These are phyloP conservation scores for Lamellibrachia satsuma DNA, from an alignment of 2,888 invertebrate genomes.

Conservation along the genomic window DNA sequence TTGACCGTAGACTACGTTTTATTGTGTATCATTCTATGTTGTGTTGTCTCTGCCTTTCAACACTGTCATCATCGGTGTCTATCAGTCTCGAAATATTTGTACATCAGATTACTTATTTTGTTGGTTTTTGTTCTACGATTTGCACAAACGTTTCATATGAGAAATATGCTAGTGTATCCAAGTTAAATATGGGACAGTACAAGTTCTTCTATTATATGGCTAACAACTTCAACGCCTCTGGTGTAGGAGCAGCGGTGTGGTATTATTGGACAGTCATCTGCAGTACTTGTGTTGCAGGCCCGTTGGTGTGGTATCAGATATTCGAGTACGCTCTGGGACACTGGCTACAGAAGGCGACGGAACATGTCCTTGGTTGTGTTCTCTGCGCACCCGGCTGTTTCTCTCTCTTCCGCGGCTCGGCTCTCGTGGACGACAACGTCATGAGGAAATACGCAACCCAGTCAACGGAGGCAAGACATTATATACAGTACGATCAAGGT, in stretches of 20 bases:
- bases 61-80: no score
- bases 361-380: conserved; percentile 99
- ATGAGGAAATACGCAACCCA: conserved; percentile 91
- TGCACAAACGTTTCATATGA: no score
- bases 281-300: conserved; percentile 70
- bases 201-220: no score
- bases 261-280: not conserved
- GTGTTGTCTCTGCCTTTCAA: no score
- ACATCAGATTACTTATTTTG: no score
- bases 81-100: no score
- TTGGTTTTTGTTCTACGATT: no score
- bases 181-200: not conserved
- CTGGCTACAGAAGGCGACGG: conserved; percentile 99
- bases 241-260: not conserved
- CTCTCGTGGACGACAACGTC: conserved; percentile 98
- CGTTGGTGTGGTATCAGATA: conserved; percentile 98
- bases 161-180: no score
- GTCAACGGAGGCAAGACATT: conserved; percentile 93
- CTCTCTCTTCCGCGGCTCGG: conserved; percentile 90
- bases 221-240: not conserved
- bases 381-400: conserved; percentile 98
- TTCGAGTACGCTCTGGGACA: conserved; percentile 99
- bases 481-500: conserved; percentile 98
- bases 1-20: no score
- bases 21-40: no score